These are phyloP conservation scores for Zootermopsis nevadensis DNA, from an alignment of 2,888 invertebrate species.

Conservation along the genomic window DNA sequence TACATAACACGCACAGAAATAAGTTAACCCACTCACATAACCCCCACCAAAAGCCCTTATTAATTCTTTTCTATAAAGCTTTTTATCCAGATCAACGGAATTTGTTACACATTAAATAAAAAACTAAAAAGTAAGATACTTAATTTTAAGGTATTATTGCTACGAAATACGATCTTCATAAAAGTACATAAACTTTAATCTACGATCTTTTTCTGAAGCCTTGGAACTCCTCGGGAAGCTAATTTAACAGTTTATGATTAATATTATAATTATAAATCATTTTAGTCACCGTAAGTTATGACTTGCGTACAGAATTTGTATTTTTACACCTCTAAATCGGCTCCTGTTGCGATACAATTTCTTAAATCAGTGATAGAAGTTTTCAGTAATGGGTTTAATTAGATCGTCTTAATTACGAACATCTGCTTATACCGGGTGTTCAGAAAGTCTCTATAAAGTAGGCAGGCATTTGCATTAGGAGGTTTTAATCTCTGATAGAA, in stretches of 20 bases:
- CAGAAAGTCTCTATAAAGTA: too few species aligned
- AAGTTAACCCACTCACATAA: neutral
- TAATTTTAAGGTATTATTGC: neutral
- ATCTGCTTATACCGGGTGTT: too few species aligned
- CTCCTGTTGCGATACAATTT: too few species aligned
- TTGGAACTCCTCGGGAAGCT: neutral
- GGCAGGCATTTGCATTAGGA: too few species aligned
- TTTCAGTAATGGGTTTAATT: too few species aligned
- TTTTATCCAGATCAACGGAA: conserved; percentile 19
- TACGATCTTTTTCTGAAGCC: neutral
- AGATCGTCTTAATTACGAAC: too few species aligned
- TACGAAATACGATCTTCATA: neutral
- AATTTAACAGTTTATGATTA: neutral
- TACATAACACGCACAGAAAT: neutral
- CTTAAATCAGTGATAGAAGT: too few species aligned
- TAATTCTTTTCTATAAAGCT: conserved; percentile 6
- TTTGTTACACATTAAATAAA: neutral
- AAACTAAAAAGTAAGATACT: neutral
- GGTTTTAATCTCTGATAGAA: too few species aligned
- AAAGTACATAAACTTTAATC: neutral
- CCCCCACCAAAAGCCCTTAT: neutral
- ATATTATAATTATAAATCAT: neutral
- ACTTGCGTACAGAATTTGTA: too few species aligned
- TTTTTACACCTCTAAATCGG: too few species aligned
- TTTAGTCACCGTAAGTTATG: too few species aligned